phyloP scores from a whole-genome alignment of 1,140 invertebrate genomes.

The Eueides isabella region DNA sequence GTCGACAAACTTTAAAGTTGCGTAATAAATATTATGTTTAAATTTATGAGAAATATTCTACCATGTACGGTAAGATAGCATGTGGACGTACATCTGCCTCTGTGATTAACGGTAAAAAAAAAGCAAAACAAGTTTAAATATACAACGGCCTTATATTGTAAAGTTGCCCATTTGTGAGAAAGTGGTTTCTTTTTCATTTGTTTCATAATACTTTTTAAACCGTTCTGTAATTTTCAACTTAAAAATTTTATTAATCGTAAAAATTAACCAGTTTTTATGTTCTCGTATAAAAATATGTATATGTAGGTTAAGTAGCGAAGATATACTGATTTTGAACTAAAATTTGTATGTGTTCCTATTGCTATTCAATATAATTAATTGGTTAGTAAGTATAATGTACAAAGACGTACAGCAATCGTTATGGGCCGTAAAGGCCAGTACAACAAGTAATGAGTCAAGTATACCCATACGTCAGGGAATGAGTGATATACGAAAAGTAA shows the following conservation, averaged over 20 bases:
- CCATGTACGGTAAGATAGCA: constrained; percentile 21
- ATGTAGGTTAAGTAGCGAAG: background rate
- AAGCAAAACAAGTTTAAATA: constrained; percentile 33
- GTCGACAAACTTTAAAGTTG: background rate
- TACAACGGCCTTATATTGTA: constrained; percentile 30
- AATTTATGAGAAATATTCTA: constrained; percentile 23
- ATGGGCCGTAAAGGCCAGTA: background rate
- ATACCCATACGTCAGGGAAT: background rate
- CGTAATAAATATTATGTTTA: constrained; percentile 12
- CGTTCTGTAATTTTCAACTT: constrained; percentile 1
- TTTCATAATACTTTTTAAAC: constrained; percentile 2
- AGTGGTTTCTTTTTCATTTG: constrained; percentile 29
- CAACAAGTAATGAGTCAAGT: background rate
- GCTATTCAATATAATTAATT: no score
- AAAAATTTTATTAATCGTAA: constrained; percentile 11
- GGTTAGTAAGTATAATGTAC: no score
- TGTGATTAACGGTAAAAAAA: constrained; percentile 37
- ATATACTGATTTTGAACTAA: background rate
- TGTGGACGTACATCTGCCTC: constrained; percentile 28
- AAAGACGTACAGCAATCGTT: background rate
- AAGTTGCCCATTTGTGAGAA: constrained; percentile 32
- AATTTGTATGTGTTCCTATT: no score
- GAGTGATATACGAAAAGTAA: background rate
- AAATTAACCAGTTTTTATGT: background rate
- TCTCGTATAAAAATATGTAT: background rate